Conservation (phyloP, 2,888 invertebrate genomes). For the Eustalomyia histrio region DNA sequence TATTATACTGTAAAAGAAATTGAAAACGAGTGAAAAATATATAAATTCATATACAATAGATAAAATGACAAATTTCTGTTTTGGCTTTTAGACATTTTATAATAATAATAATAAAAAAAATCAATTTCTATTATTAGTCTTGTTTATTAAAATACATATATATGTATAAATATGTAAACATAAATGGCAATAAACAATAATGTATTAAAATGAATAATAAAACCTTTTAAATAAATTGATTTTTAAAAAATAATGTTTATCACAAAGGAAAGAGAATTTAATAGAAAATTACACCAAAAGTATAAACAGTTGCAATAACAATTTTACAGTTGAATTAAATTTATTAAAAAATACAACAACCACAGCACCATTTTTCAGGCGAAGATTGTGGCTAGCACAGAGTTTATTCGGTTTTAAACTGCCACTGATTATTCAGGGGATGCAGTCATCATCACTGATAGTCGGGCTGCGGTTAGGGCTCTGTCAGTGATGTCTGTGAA, state of each 20-base stretch:
- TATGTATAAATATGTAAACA: too few species aligned
- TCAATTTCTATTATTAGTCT: conserved; percentile 64
- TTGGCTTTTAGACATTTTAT: conserved; percentile 28
- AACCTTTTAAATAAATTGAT: conserved; percentile 63
- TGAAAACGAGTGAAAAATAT: conserved; percentile 8
- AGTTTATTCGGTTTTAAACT: too few species aligned
- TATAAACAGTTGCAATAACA: not conserved
- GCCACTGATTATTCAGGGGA: too few species aligned
- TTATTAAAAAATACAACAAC: not conserved
- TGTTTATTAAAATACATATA: conserved; percentile 1
- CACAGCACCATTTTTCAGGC: too few species aligned
- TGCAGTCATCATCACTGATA: too few species aligned
- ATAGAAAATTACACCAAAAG: too few species aligned
- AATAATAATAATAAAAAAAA: conserved; percentile 43
- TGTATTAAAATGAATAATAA: conserved; percentile 19
- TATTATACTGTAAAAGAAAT: conserved; percentile 44
- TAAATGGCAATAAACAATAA: conserved; percentile 47
- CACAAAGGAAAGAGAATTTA: not conserved
- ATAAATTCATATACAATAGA: conserved; percentile 46
- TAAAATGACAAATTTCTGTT: conserved; percentile 54
- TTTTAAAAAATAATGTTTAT: conserved; percentile 10
- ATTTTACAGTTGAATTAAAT: not conserved
- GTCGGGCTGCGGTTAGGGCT: too few species aligned
- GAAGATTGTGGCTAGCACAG: too few species aligned
- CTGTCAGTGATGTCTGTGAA: too few species aligned